Evolutionary conservation across 2,113 vertebrate genomes (phyloP).

Genomic region (Mesocricetus auratus): DNA sequence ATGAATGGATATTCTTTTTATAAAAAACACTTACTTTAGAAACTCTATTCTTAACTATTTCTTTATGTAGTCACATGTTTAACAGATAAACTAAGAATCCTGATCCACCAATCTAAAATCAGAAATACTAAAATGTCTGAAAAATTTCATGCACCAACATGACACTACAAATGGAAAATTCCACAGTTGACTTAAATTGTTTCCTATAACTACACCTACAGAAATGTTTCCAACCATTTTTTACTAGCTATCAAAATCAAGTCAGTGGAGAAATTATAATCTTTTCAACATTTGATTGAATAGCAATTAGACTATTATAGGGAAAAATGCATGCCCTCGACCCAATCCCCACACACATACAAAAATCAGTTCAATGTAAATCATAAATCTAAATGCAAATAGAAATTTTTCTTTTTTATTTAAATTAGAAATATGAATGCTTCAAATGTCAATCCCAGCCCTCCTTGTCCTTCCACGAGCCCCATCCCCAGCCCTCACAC

Average conservation of each 20-base stretch:
- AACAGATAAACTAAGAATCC: neutral
- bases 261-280: neutral
- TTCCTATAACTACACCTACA: neutral
- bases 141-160: neutral
- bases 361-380: neutral
- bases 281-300: neutral
- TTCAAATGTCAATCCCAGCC: too few species aligned
- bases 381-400: slow-evolving; percentile 29
- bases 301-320: neutral
- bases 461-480: too few species aligned
- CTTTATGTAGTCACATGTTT: neutral
- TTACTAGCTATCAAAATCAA: neutral
- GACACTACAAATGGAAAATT: neutral
- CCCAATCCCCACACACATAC: neutral
- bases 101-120: neutral
- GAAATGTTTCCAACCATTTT: neutral
- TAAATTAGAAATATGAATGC: too few species aligned
- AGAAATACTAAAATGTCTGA: neutral
- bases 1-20: too few species aligned
- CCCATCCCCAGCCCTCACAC: too few species aligned
- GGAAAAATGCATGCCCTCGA: neutral
- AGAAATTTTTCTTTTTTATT: too few species aligned
- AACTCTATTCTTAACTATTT: neutral
- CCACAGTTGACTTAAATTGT: neutral
- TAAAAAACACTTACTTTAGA: too few species aligned